Base-by-base conservation (phyloP, 2,888 invertebrate genomes). In the Anoplius nigerrimus region DNA sequence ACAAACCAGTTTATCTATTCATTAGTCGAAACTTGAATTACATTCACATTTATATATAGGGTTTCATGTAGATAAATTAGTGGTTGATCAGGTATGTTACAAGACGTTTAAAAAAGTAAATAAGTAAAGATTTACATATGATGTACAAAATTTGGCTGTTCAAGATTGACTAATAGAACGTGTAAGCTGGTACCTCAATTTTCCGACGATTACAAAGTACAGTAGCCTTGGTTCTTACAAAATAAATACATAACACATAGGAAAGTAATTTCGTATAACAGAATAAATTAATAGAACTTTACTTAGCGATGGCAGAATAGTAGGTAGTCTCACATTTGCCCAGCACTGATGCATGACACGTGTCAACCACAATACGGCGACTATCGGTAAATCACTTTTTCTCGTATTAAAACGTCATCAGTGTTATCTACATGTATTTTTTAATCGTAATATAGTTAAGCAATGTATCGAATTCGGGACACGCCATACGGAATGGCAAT, bases 231-330 rank as follows among this genome's bases (percentile, higher is more conserved):
- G 70, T 71, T 62, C 63, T 76, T 75, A 75, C 59, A 59, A 57
- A 76, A 81, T 82, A 78, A 80, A 82, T 82, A 80, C 68, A 73
- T 53, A 69, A 77, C 72, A 78, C 43, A 72, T 76, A 79, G 66
- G 71, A 74, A 79, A 62, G 22, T 59, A 65, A 56, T 56, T 65
- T 18, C 64, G 58, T 58, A 51, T 52, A 63, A 72, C 59, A 18
- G 51, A 75, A 82, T 80, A 80, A 82, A 78, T 82, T 66, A 81
- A 74, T 67, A 74, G 64, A 72, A 71, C 67, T 56, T 73, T 46
- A 46, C 58, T 6, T 66, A 71, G 46, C 42, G 13, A 63, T 73
- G 55, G 61, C 63, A 59, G 24, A 61, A 64, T 66, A 62, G 64
- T 58, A 66, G 54, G 54, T 73, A 68, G 72, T 57, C 58, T 71